Base-by-base conservation (phyloP, 92 coral and sea anemone genomes). In the Metridium senile region DNA sequence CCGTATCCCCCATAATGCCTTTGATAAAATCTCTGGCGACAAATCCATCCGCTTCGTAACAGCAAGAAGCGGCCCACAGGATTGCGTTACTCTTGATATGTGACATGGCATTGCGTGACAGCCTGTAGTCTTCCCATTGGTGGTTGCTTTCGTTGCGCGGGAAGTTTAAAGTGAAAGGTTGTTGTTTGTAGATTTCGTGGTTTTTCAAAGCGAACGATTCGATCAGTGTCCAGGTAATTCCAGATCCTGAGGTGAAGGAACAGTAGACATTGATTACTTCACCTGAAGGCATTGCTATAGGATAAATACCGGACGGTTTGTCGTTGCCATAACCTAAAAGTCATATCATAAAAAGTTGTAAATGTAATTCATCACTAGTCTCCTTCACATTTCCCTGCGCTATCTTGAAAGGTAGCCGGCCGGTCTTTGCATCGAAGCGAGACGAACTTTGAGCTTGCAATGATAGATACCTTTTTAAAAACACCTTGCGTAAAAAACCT, bases 171-270 rank as follows among this genome's bases (percentile, higher is more conserved):
- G 27, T 30, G 52, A 82, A 68, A 30, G 82, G 19, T 56, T 34
- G 27, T 13, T 0, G 0, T 30, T n/a, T 2, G 13, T 43, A 74
- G 23, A 64, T 75, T 10, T 1, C 9, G 3, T 11, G 47, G 71
- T 59, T 74, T 9, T 43, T 20, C n/a, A 74, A 35, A 1, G 57
- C 25, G 34, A 74, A 74, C 2, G 79, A 74, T 19, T 74, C 79
- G n/a, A 74, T 74, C 69, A 74, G 54, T 1, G 79, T 74, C 79
- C 79, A 74, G 0, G 54, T 49, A 0, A 58, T 26, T 16, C 63
- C 54, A 10, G 65, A 33, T 27, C 80, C 77, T 26, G 90, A 82
- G 19, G 28, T 52, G 33, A 86, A 81, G 33, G 81, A 82, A 54
- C 90, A 86, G 27, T 58, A 86, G 7, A 71, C 82, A 25, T 61